These are phyloP conservation scores for Mungos mungo DNA, from an alignment of 2,113 vertebrate species.

Conservation along the genomic window DNA sequence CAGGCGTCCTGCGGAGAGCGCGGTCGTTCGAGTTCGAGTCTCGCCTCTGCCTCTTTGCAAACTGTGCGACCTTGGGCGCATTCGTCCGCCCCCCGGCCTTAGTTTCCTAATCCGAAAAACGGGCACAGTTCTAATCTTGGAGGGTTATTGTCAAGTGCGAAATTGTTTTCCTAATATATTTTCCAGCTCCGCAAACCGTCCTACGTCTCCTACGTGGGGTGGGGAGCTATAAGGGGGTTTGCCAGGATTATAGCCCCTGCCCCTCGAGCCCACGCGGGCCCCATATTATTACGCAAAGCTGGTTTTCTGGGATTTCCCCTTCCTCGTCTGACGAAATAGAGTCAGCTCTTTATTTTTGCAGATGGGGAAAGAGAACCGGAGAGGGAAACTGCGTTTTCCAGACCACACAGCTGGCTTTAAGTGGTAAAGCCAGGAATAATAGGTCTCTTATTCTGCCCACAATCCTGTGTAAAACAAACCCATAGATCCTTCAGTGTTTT, in stretches of 20 bases:
- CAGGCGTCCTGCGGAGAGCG: neutral
- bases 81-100: neutral
- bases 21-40: neutral
- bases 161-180: neutral
- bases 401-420: neutral
- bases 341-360: neutral
- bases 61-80: neutral
- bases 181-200: neutral
- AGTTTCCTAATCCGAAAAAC: neutral
- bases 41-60: too few relatives aligned
- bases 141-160: neutral
- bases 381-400: neutral
- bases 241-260: neutral
- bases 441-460: neutral
- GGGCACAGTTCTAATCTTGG: neutral
- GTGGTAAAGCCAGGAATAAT: neutral
- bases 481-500: neutral
- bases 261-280: accelerated
- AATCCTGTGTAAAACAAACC: neutral
- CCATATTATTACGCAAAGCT: neutral
- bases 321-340: neutral
- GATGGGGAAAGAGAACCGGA: neutral
- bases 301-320: neutral
- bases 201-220: neutral
- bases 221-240: neutral